Base-by-base conservation (phyloP, 2,797 vertebrate genomes). In the Mormyrus proboscirostris region DNA sequence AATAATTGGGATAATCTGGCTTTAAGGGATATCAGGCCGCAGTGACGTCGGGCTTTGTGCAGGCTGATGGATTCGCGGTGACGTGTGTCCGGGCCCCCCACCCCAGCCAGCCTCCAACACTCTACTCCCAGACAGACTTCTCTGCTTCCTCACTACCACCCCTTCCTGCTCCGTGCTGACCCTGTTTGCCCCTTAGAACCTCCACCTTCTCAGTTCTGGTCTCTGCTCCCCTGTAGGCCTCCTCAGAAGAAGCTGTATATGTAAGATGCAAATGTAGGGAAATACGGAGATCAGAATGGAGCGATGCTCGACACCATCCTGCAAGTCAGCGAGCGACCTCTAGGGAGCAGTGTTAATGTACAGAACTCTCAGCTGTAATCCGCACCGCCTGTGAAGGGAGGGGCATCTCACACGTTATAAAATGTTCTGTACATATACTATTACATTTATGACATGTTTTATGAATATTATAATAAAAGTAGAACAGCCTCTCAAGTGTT, bases 1-100 rank as follows among this genome's bases (percentile, higher is more conserved):
- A 94, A 92, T 93, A 95, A 96, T 96, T 93, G 93, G 93, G 95
- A 95, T 96, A 94, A 96, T 95, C 94, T 94, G 93, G 93, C 92
- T 96, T 96, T 95, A 95, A 93, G 95, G 93, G 92, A 92, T 94
- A 91, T 92, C 93, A 92, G 92, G 91, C 90, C 91, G 91, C 88
- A 90, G 94, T 94, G 93, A 95, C 94, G 93, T 93, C 96, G 93
- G 90, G 92, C 95, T 95, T 95, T 94, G 95, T 92, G 79, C 92
- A 91, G 91, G 92, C 87, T 91, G 93, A 95, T 91, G 92, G 92
- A 93, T 95, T 92, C 89, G 93, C 89, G 69, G 33, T 92, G 94
- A 95, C 93, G 92, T 93, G 92, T 59, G 41, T 57, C 41, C 73
- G 19, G 50, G 87, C 44, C 55, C 41, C 57, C 79, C 38, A 44